Conservation (phyloP, 2,888 invertebrate species). For the Aricia artaxerxes region DNA sequence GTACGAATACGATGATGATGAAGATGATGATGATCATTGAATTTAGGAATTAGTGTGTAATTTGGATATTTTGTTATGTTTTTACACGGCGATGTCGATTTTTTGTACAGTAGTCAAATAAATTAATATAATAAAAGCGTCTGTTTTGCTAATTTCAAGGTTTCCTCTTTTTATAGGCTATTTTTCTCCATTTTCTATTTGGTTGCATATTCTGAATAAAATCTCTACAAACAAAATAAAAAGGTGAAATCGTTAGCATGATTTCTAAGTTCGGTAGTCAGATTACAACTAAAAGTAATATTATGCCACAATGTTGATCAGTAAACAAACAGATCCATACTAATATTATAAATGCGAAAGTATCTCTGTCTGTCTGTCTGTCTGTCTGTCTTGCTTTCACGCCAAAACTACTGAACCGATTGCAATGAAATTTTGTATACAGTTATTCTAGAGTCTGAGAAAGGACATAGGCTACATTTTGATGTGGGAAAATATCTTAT, state of each 20-base stretch:
- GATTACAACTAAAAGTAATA: no score
- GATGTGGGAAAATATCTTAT: no score
- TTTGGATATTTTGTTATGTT: constrained; percentile 71
- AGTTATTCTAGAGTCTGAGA: no score
- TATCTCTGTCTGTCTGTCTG: no score
- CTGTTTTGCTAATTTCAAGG: background rate
- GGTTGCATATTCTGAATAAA: background rate
- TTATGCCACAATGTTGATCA: no score
- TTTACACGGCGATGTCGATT: constrained; percentile 54
- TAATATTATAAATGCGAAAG: no score
- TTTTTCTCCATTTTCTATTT: background rate
- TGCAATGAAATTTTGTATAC: no score
- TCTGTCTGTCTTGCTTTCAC: no score
- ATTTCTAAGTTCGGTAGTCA: background rate
- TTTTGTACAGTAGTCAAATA: constrained; percentile 62
- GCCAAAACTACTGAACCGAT: no score
- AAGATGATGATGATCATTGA: constrained; percentile 52
- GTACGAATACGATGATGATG: constrained; percentile 67
- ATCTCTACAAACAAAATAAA: background rate
- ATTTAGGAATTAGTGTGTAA: constrained; percentile 57
- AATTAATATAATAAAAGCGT: constrained; percentile 42
- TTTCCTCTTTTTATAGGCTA: background rate
- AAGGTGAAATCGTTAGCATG: background rate
- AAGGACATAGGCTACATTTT: no score
- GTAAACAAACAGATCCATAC: no score